Base-by-base conservation (phyloP, 2,888 invertebrate species). In the Exephanes ischioxanthus region DNA sequence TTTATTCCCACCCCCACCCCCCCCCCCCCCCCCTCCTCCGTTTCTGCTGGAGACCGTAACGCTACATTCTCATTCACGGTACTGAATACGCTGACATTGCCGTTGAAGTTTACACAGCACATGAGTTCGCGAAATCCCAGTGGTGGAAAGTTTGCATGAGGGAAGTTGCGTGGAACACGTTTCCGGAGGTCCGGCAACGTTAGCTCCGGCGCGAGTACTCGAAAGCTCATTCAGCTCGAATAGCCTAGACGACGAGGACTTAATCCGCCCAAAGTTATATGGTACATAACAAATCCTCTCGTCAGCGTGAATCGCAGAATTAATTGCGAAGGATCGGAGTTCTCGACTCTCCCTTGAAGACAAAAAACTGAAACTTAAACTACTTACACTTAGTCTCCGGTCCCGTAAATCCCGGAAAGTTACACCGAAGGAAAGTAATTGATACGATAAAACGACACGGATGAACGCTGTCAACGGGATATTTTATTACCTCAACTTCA, bases 111-210 rank as follows among this genome's bases (percentile, higher is more conserved):
- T 22, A 58, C 22, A 14, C 58, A 14, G 58, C 58, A 26, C 26
- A 26, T 5, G 30, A 63, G 63, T 33, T 63, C 16, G 33, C 63
- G 63, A n/a, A 63, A 63, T 63, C 63, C 63, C 63, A 63, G 16
- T 11, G 66, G 61, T 45, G 48, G 33, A 66, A 30, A 63, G 75
- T 33, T 63, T 63, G 63, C 19, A n/a, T 51, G 75, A 72, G 37
- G 61, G 61, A 51, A 71, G 79, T 71, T 79, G 63, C 71, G 71
- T 16, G 71, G 11, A 79, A 79, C 71, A 79, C 63, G 61, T 61
- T 79, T 61, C 45, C 78, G 37, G 16, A 51, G 45, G 79, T 79
- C 51, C 51, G 63, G 70, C 45, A 14, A 48, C 19, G 70, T 61
- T 45, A 30, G 14, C 9, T 19, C 51, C 16, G 58, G 48, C 33